Evolutionary conservation across 2,888 invertebrate genomes (phyloP), one percentile per base, ranked within the genome.

Genomic region (Tenodera sinensis): DNA sequence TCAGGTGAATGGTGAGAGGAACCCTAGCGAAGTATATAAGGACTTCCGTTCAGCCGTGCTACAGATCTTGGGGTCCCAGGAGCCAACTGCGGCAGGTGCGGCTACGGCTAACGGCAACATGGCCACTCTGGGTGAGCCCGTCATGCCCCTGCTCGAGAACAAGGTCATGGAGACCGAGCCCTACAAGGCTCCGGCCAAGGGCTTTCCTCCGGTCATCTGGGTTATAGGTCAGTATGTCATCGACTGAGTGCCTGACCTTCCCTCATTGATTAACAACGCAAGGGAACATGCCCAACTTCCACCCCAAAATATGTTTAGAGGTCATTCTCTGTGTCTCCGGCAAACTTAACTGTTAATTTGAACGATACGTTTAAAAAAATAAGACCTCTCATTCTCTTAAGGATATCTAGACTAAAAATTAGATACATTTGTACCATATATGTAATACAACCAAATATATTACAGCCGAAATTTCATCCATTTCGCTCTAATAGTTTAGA

Each of bases 1-100:
- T 30, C 93, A 98, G 97, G 96, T 98, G 27, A 97, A 98, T 92
- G 98, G 98, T 12, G 98, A 98, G 93, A 94, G 98, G 88, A 96
- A 97, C 91, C 98, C 98, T 0, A 95, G 96, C 81, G 97, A 98
- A 92, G 98, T 98, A 15, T 98, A 97, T 94, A 96, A 96, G 92
- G 98, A 98, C 93, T 98, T 98, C 93, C 95, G 97, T 88, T 95
- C 96, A 15, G 96, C 97, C 3, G 96, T 97, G 14, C 95, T 97
- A 91, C 95, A 96, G 92, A 96, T 97, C 92, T 93, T 98, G 28
- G 97, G 96, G 34, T 94, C 95, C 84, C 95, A 95, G 91, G 96
- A 96, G 92, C 96, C 84, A 42, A 82, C 71, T 27, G 88, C 84
- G 83, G 83, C 96, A 92, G 96, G 96, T 90, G 95, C 95, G 92